A percentile compares a stretch with the other conserved stretches of the same genome.
phyloP scores from a whole-genome alignment of 2,888 invertebrate species.

The Rhodophaea formosa region DNA sequence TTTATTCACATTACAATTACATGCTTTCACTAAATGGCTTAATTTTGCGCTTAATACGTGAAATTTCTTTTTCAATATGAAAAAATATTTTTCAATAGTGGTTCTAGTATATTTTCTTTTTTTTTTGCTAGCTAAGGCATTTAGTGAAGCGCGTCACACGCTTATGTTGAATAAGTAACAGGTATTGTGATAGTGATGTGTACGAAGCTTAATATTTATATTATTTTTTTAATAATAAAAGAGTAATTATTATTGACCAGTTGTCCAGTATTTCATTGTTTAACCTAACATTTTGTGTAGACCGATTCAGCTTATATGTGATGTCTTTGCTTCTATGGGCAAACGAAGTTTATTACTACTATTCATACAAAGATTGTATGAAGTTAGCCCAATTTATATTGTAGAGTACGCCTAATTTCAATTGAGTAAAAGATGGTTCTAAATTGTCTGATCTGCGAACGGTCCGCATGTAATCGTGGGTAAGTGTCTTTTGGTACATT shows the following conservation, averaged over 20 bases:
- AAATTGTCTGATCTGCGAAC: conserved; percentile 27
- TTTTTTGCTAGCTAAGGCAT: conserved; percentile 47
- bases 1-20: conserved; percentile 42
- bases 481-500: conserved; percentile 52
- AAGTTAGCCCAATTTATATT: neutral
- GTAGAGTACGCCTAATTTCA: neutral
- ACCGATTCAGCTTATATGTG: conserved; percentile 31
- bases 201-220: conserved; percentile 74
- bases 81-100: conserved; percentile 1
- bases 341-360: conserved; percentile 1
- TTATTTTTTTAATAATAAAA: conserved; percentile 74
- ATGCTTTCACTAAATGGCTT: conserved; percentile 48
- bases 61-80: neutral
- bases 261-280: conserved; percentile 69
- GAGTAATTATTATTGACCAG: conserved; percentile 61
- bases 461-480: conserved; percentile 48
- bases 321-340: conserved; percentile 17
- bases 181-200: conserved; percentile 76
- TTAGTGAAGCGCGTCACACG: conserved; percentile 45
- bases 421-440: neutral
- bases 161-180: conserved; percentile 54
- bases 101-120: conserved; percentile 5
- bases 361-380: neutral
- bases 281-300: conserved; percentile 50
- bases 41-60: conserved; percentile 20